A percentile compares a stretch with the other conserved stretches of the same genome.
Evolutionary conservation across 2,888 invertebrate genomes (phyloP).

Genomic region (Synergus japonicus): DNA sequence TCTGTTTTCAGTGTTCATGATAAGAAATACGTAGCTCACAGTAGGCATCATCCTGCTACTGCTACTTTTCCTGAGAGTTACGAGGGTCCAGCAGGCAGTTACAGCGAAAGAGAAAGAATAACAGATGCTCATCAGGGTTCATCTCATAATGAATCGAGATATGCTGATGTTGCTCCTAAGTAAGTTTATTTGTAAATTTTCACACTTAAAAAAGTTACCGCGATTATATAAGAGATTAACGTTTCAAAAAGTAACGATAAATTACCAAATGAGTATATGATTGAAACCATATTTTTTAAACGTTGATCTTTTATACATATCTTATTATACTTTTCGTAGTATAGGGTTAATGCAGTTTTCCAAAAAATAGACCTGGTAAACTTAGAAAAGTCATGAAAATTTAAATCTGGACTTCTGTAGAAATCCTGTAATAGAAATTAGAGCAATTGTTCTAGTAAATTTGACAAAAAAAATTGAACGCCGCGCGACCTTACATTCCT

Average conservation of each 20-base stretch:
- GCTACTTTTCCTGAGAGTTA: conserved; percentile 74
- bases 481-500: not conserved
- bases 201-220: not conserved
- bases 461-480: not conserved
- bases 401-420: no score
- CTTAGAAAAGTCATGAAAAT: no score
- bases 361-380: no score
- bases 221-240: not conserved
- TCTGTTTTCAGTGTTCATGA: conserved; percentile 73
- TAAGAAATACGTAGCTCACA: conserved; percentile 77
- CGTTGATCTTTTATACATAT: not conserved
- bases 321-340: not conserved
- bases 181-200: conserved; percentile 78
- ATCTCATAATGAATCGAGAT: conserved; percentile 84
- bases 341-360: no score
- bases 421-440: not conserved
- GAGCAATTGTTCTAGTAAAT: not conserved
- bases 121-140: conserved; percentile 76
- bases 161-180: conserved; percentile 93
- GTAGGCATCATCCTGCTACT: conserved; percentile 77
- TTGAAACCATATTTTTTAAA: not conserved
- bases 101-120: conserved; percentile 71
- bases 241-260: not conserved
- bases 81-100: conserved; percentile 78
- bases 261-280: not conserved